These are phyloP conservation scores for Merluccius polli DNA, from an alignment of 2,797 vertebrate species.

Conservation along the genomic window DNA sequence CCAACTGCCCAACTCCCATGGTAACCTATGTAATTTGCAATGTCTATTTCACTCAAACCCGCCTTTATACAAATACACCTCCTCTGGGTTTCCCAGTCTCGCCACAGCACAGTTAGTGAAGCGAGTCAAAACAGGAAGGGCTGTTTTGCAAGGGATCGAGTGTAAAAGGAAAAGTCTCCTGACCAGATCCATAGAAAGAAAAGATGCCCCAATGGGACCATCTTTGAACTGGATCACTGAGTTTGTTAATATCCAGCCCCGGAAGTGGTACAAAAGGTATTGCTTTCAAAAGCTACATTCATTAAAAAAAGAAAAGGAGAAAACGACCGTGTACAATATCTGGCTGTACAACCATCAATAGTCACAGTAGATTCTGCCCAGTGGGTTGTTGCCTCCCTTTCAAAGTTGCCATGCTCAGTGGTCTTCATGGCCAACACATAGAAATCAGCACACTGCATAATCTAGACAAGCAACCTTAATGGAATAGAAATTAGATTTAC, in stretches of 20 bases:
- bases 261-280: slow-evolving; percentile 21
- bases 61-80: slow-evolving; percentile 2
- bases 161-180: slow-evolving; percentile 23
- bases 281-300: slow-evolving; percentile 18
- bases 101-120: slow-evolving; percentile 34
- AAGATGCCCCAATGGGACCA: slow-evolving; percentile 34
- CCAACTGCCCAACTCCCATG: background rate
- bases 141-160: slow-evolving; percentile 48
- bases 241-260: slow-evolving; percentile 43
- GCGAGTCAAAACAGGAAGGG: slow-evolving; percentile 56
- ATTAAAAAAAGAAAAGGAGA: background rate
- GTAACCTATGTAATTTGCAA: background rate
- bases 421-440: background rate
- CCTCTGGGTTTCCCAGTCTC: background rate
- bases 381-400: background rate
- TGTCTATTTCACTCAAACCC: background rate
- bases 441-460: background rate
- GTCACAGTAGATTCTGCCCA: background rate
- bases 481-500: background rate
- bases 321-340: background rate
- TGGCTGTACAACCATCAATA: background rate
- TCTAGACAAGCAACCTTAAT: background rate
- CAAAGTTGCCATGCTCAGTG: background rate
- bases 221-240: slow-evolving; percentile 40
- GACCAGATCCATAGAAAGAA: slow-evolving; percentile 50